Evolutionary conservation across 2,888 invertebrate genomes (phyloP).

Genomic region (Tuberolachnus salignus): DNA sequence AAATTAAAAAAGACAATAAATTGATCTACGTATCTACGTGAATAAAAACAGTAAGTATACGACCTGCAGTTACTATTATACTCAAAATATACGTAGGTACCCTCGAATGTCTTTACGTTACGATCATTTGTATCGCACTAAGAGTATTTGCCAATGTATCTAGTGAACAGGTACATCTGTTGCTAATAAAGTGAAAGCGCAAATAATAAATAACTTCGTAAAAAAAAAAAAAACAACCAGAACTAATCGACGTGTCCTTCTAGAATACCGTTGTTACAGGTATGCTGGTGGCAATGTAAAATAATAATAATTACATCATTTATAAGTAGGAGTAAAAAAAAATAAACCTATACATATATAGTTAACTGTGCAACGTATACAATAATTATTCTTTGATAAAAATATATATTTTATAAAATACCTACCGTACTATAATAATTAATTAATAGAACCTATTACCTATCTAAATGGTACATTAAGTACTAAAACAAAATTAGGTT

Average conservation of each 20-base stretch:
- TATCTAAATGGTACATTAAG: no score
- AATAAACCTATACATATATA: no score
- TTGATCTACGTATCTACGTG: background rate
- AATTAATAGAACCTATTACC: no score
- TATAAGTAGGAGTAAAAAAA: background rate
- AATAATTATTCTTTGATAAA: no score
- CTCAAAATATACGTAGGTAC: background rate
- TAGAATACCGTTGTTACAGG: background rate
- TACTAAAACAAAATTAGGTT: no score
- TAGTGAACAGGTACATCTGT: background rate
- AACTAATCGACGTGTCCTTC: constrained; percentile 52
- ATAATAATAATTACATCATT: background rate
- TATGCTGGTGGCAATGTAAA: constrained; percentile 5
- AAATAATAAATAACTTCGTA: constrained; percentile 10
- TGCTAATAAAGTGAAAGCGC: constrained; percentile 37
- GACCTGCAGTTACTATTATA: no score
- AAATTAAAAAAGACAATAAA: background rate
- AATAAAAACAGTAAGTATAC: background rate
- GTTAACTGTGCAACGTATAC: no score
- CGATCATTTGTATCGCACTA: constrained; percentile 18
- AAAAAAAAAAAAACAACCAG: constrained; percentile 12
- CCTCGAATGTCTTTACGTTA: constrained; percentile 16
- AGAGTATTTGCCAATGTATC: background rate
- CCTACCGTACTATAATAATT: no score
- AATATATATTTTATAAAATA: no score